Evolutionary conservation across 2,888 invertebrate genomes (phyloP), one percentile per base, ranked within the genome.

Genomic region (Coelopa pilipes): DNA sequence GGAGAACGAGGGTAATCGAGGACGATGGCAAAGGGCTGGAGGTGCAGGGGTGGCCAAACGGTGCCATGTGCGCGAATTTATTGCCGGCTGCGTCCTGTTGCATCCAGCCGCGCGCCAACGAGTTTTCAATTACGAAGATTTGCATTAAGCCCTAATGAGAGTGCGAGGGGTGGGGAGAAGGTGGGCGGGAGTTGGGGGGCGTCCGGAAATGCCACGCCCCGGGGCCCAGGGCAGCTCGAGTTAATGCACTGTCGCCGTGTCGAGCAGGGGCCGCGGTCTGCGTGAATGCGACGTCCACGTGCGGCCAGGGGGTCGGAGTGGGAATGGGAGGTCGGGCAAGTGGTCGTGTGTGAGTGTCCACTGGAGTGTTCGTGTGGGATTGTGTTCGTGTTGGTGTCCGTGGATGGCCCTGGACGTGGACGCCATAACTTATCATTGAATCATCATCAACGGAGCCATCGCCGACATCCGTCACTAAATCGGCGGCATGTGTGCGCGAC

Each of bases 401-500:
- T 19, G 50, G 50, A 49, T 66, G 24, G 47, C 49, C 15, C 24
- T 15, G 60, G n/a, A 70, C 70, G 70, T 70, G 60, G 49, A 11
- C 24, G 70, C 19, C 50, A 62, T 63, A 70, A 50, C 19, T 70
- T 70, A 63, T 70, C 70, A 70, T 50, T 53, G 24, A 62, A 70
- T 60, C 34, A 70, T 70, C 70, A 69, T 69, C 69, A 57, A 69
- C 60, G 50, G 19, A 46, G 62, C 17, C 60, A 62, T 62, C 70
- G 49, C 15, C 53, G 50, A 45, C 60, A 70, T 70, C 62, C 70
- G 50, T 62, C 70, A 62, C 49, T 62, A 62, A 70, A 70, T 70
- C 62, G 50, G 50, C 62, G 21, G 21, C 62, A 49, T 19, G 34
- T 50, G 67, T 65, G 24, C 49, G 49, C 34, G 67, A 24, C 10